A percentile compares a stretch with the other conserved stretches of the same genome.
These are phyloP conservation scores for Dendropsophus ebraccatus DNA, from an alignment of 2,113 vertebrate species.

Conservation along the genomic window DNA sequence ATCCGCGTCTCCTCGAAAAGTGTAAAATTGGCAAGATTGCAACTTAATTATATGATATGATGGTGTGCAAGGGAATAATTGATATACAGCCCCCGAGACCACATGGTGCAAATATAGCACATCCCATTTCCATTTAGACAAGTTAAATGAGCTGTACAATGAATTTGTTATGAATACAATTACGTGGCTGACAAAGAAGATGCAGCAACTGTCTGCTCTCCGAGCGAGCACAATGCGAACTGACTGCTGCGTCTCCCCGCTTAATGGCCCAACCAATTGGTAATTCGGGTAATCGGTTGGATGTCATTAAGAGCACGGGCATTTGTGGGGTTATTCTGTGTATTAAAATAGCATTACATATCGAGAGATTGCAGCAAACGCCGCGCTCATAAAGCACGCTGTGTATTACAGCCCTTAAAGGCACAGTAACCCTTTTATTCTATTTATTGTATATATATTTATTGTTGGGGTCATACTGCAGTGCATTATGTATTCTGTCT, in stretches of 20 bases:
- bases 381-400: neutral
- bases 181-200: conserved; percentile 73
- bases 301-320: neutral
- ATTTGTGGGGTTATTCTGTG: neutral
- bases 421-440: neutral
- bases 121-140: conserved; percentile 77
- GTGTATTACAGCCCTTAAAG: neutral
- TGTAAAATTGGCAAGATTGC: conserved; percentile 72
- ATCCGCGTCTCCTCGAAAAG: conserved; percentile 72
- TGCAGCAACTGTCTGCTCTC: conserved; percentile 60
- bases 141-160: conserved; percentile 76
- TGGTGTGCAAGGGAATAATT: conserved; percentile 77
- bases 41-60: conserved; percentile 75
- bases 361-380: neutral
- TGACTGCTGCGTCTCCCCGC: neutral
- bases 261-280: conserved; percentile 33
- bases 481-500: no score
- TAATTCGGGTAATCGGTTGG: conserved; percentile 21
- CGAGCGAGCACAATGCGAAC: neutral
- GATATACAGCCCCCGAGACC: conserved; percentile 72
- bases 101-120: conserved; percentile 72
- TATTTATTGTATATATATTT: no score
- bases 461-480: no score
- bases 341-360: neutral
- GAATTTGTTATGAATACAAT: conserved; percentile 77